Evolutionary conservation across 1,140 invertebrate genomes (phyloP), one percentile per base, ranked within the genome.

Genomic region (Thaumetopoea pityocampa): DNA sequence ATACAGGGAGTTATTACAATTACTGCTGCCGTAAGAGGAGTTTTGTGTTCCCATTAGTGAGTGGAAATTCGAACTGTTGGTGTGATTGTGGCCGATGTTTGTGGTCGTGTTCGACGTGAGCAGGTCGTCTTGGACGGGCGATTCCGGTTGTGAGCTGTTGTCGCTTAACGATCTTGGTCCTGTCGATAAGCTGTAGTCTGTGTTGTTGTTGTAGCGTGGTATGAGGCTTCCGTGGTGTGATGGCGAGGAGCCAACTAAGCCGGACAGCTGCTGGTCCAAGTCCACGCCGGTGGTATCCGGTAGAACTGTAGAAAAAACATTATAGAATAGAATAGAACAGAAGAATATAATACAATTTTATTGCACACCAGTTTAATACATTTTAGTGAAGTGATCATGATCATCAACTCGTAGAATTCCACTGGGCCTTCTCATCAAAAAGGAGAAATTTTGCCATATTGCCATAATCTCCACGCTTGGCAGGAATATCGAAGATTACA

Each of bases 111-210:
- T 88, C 2, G 87, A 88, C 0, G 87, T 86, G 15, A 91, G 76
- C 4, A 91, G 84, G 48, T 94, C 92, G 63, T 93, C 92, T 77
- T 94, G 92, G 1, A 93, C 92, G 1, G 92, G 92, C 9, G 92
- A 93, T 63, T 94, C 92, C 1, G 92, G 92, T 43, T 93, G 91
- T 6, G 92, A 93, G n/a, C 92, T 93, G 56, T 92, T 92, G 51
- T 92, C 92, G 32, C 92, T 93, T 10, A 94, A 62, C 1, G 92
- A 93, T 11, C 92, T 84, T 0, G 92, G 91, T 1, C 88, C 88
- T 1, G 87, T 87, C 1, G 80, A 82, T 5, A 84, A 56, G 12
- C 72, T 76, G 67, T 80, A 82, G 56, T 83, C 82, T 0, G 79
- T 61, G 35, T 83, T 81, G 63, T 86, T 86, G 66, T 85, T 87